Conservation (phyloP, 2,797 vertebrate genomes). For the Sardinella longiceps region DNA sequence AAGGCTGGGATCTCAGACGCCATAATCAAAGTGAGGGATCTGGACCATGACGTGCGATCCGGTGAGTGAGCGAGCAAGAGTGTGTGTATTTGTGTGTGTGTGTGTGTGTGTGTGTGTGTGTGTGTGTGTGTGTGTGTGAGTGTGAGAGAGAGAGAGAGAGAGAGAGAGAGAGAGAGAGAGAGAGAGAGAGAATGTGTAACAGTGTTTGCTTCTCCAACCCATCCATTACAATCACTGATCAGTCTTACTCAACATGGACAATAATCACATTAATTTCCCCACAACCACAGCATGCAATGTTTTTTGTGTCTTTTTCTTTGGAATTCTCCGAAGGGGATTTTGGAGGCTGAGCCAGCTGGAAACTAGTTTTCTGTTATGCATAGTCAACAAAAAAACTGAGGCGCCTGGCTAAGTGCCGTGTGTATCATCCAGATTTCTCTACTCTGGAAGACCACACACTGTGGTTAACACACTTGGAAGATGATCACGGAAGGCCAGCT, state of each 20-base stretch:
- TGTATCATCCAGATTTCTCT: neutral
- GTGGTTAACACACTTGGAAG: neutral
- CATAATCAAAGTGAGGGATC: constrained; percentile 84
- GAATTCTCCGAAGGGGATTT: neutral
- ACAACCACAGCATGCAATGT: neutral
- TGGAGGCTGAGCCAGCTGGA: neutral
- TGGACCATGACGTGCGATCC: constrained; percentile 87
- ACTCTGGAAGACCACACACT: neutral
- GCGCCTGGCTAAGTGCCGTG: neutral
- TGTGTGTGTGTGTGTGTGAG: neutral
- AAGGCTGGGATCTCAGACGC: constrained; percentile 84
- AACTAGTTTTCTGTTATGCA: neutral
- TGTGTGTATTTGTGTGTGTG: neutral
- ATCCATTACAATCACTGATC: neutral
- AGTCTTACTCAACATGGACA: neutral
- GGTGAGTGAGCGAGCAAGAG: constrained; percentile 66
- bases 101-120: neutral
- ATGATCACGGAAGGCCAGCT: neutral
- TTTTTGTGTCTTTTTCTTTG: neutral
- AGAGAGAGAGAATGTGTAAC: no score
- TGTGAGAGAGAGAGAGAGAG: neutral
- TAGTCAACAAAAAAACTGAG: neutral
- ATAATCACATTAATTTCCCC: neutral
- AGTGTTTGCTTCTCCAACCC: neutral
- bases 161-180: no score